Base-by-base conservation (phyloP, 1,140 invertebrate genomes). In the Drosophila novamexicana region DNA sequence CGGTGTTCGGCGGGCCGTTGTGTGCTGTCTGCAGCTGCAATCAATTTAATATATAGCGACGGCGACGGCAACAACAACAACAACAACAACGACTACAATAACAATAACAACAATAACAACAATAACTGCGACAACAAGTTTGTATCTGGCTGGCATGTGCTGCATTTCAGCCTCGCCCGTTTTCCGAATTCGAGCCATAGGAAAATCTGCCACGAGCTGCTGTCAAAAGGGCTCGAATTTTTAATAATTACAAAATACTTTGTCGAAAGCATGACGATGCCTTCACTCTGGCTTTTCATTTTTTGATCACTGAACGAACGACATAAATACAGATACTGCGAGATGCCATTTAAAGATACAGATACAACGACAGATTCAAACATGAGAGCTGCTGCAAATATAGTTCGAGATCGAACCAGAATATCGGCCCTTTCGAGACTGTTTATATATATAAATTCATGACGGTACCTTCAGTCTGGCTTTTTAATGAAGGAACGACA, bases 31-130 rank as follows among this genome's bases (percentile, higher is more conserved):
- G 81, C 81, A 84, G 81, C 81, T 85, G 82, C 81, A 82, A 49
- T 75, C 69, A 57, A 81, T 81, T 86, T 86, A 82, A 85, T 85
- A 72, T 85, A 83, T 75, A 76, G 70, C 81, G 84, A 47, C 69
- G 37, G 40, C 70, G 39, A 2, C 63, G 9, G 12, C 65, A n/a
- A 59, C 47, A 52, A 7, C 59, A 49, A 59, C 72, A 47, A 16
- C 37, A 42, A 22, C 49, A 16, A 52, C 58, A 44, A 18, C 36
- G 44, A 18, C 36, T 6, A 29, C 37, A 39, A 12, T 37, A 39
- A 39, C 37, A 56, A 45, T n/a, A 53, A 18, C 36, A 29, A 29
- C 37, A 39, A 12, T 37, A 39, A 39, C 37, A 56, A 45, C 16
- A 49, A 18, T 29, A 40, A 49, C 34, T 56, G 67, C 59, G 42